Conservation (phyloP, 2,113 vertebrate species). For the Panthera tigris region DNA sequence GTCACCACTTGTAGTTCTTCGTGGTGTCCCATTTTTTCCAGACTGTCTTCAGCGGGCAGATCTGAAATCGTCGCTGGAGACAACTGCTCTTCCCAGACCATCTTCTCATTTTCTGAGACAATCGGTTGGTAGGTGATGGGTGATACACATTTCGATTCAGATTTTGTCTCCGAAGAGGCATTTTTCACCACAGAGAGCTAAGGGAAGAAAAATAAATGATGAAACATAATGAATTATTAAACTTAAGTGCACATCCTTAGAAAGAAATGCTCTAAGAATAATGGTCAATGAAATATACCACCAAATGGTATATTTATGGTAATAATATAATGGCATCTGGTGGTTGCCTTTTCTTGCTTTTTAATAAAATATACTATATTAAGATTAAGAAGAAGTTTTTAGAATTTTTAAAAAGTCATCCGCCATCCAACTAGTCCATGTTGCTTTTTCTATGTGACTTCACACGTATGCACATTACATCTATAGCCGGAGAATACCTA, state of each 20-base stretch:
- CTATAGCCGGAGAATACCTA: not conserved
- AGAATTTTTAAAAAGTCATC: not conserved
- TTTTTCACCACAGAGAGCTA: constrained; percentile 81
- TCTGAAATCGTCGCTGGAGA: not conserved
- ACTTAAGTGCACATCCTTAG: not conserved
- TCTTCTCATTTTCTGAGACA: not conserved
- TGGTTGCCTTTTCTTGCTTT: not conserved
- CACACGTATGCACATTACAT: not conserved
- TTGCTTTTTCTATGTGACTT: not conserved
- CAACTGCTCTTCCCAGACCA: not conserved
- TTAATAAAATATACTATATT: not conserved
- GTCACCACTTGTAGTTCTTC: not conserved
- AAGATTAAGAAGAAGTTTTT: not conserved
- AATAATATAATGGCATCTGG: not conserved
- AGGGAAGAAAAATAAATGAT: constrained; percentile 23
- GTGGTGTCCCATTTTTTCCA: not conserved
- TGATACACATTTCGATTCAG: constrained; percentile 64
- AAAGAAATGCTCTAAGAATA: not conserved
- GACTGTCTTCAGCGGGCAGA: not conserved
- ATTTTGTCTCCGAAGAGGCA: constrained; percentile 67
- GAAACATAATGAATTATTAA: constrained; percentile 5
- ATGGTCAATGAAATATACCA: not conserved
- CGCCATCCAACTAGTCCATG: not conserved
- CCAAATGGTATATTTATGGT: not conserved
- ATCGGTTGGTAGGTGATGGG: not conserved